Evolutionary conservation across 2,888 invertebrate genomes (phyloP).

Genomic region (Neoascia interrupta): DNA sequence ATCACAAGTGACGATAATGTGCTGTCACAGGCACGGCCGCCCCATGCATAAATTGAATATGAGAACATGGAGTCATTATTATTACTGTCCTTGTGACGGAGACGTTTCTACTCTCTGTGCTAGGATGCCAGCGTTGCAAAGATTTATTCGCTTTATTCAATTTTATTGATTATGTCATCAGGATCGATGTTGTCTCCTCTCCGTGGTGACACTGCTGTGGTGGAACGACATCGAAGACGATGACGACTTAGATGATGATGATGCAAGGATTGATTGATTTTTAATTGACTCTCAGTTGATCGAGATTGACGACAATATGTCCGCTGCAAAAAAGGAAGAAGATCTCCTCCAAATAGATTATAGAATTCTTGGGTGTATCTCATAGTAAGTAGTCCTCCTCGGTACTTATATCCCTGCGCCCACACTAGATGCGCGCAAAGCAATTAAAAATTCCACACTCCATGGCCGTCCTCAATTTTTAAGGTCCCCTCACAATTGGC

Average conservation of each 20-base stretch:
- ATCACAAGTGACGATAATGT: conserved; percentile 75
- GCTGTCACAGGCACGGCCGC: conserved; percentile 72
- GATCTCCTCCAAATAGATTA: not conserved
- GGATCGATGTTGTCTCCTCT: conserved; percentile 68
- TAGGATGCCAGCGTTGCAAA: conserved; percentile 57
- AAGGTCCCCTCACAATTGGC: conserved; percentile 39
- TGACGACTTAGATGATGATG: conserved; percentile 41
- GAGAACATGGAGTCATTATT: conserved; percentile 70
- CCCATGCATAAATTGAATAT: conserved; percentile 70
- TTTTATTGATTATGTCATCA: conserved; percentile 70
- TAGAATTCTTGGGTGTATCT: conserved; percentile 13
- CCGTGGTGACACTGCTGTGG: conserved; percentile 55
- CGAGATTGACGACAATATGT: conserved; percentile 65
- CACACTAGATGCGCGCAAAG: conserved; percentile 40
- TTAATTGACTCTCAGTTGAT: conserved; percentile 68
- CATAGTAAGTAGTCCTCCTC: not conserved
- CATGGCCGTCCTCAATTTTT: conserved; percentile 47
- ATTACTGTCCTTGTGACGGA: conserved; percentile 60
- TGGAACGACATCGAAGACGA: conserved; percentile 30
- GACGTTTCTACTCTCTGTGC: conserved; percentile 39
- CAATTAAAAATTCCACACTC: conserved; percentile 68
- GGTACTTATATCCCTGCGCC: conserved; percentile 46
- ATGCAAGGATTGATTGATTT: conserved; percentile 68
- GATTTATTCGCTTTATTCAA: conserved; percentile 69
- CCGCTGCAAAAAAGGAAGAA: conserved; percentile 6